These are phyloP conservation scores for Malachius bipustulatus DNA, from an alignment of 2,888 invertebrate genomes.

Conservation along the genomic window DNA sequence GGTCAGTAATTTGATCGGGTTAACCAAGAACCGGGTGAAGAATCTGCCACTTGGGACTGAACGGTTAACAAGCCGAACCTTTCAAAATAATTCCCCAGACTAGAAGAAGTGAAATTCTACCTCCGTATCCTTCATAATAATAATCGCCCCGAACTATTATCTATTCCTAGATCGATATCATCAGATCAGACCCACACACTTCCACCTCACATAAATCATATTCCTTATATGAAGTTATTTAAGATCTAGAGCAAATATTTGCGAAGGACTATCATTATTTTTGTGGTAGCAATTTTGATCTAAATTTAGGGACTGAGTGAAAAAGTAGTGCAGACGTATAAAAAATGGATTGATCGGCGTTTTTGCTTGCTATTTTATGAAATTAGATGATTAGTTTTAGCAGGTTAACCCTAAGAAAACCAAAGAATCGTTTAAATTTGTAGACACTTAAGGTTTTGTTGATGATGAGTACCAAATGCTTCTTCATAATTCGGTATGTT, in stretches of 20 bases:
- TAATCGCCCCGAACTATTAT: conserved; percentile 1
- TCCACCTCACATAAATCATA: not conserved
- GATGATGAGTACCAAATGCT: too few relatives aligned
- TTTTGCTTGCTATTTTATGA: too few relatives aligned
- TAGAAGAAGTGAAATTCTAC: not conserved
- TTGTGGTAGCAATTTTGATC: not conserved
- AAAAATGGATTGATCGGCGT: too few relatives aligned
- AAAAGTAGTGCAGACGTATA: too few relatives aligned
- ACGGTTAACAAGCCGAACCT: not conserved
- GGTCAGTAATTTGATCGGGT: too few relatives aligned
- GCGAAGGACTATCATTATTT: not conserved
- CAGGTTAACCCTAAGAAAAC: too few relatives aligned
- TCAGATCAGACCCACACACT: not conserved
- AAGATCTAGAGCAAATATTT: conserved; percentile 1
- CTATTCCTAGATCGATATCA: conserved; percentile 1
- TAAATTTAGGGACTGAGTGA: not conserved
- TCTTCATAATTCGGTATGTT: too few relatives aligned
- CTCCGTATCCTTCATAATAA: too few relatives aligned
- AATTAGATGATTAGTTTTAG: too few relatives aligned
- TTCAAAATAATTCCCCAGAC: not conserved
- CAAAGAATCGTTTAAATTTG: too few relatives aligned
- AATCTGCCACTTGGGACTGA: not conserved
- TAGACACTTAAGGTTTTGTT: too few relatives aligned
- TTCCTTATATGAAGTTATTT: conserved; percentile 2
- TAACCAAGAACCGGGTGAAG: too few relatives aligned